Evolutionary conservation across 2,888 invertebrate species (phyloP), one percentile per base, ranked within the genome.

Genomic region (Tiphia femorata): DNA sequence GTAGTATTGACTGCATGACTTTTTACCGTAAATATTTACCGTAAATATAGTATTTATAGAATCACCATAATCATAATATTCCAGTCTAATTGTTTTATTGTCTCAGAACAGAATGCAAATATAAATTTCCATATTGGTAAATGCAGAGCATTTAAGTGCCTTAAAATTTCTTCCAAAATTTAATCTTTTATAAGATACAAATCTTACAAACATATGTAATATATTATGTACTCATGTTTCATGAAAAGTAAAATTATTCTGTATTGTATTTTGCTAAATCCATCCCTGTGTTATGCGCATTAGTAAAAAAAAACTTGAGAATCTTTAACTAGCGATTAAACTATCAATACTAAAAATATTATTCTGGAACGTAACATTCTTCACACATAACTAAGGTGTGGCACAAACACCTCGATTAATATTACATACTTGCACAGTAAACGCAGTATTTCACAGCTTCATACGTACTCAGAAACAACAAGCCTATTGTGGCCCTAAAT

Each of bases 111-210:
- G 10, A 33, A 48, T 41, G 48, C 19, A 19, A 23, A 14, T 27
- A 42, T 19, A 50, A 21, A 49, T 60, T 55, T 68, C 54, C 46
- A 65, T 57, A 64, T 63, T 66, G 65, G 64, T 70, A 70, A 56
- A 57, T 64, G 62, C 59, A 59, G 59, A 58, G 54, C 62, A 67
- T 62, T 51, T 50, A 64, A 70, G 75, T 77, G 78, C 76, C 76
- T 78, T 76, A 61, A 62, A 48, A 63, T 66, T 52, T 64, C 60
- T 74, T 68, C 66, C 62, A 30, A 57, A 51, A 44, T 50, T 67
- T 20, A 16, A 40, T 52, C 20, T 43, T 41, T 40, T 37, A 33
- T 58, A 47, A 23, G 46, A 48, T n/a, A 41, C 21, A 33, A 50
- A 49, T 29, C 20, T 29, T 12, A 37, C 37, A 29, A 48, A 42